Base-by-base conservation (phyloP, 2,797 vertebrate genomes). In the Spondyliosoma cantharus region DNA sequence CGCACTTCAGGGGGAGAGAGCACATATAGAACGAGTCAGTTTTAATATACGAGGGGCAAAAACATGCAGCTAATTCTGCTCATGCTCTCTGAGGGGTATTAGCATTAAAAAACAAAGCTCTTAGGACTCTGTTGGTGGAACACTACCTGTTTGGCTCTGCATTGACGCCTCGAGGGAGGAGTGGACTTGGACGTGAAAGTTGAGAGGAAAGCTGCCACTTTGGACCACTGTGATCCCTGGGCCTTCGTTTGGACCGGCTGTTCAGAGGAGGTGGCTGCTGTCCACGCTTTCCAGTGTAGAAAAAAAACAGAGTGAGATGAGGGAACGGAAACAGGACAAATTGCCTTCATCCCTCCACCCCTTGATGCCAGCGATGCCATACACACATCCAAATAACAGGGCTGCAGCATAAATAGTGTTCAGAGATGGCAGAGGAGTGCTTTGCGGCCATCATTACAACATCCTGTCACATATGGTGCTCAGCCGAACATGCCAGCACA, bases 401-500 rank as follows among this genome's bases (percentile, higher is more conserved):
- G 49, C 79, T 32, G 81, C 67, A 78, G 79, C 80, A 78, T 80
- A 84, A 91, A 87, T 64, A 76, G 61, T 45, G 81, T 45, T 56
- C 52, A 71, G 57, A 83, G 83, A 82, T 46, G 78, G 71, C 77
- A 73, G 76, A 89, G 46, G 53, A 80, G 81, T 24, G 76, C 82
- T 78, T 76, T 74, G 83, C 22, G 74, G 73, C 81, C 83, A 71
- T 68, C 65, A 58, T 86, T 75, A 84, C 79, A 82, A 83, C 87
- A 86, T 90, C 71, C 83, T 87, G 85, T 90, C 91, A 82, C 91
- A 94, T 91, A 93, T 89, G 90, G 88, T 72, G 75, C 86, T 76
- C 63, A 6, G 59, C n/a, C 22, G 3, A 82, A 84, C 63, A 60
- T 85, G 92, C 90, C 93, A 92, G 77, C 83, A 71, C 87, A 84